Percentiles rank a stretch among this genome's conserved stretches.
Conservation (phyloP, 2,113 vertebrate genomes). For the Salvelinus namaycush region DNA sequence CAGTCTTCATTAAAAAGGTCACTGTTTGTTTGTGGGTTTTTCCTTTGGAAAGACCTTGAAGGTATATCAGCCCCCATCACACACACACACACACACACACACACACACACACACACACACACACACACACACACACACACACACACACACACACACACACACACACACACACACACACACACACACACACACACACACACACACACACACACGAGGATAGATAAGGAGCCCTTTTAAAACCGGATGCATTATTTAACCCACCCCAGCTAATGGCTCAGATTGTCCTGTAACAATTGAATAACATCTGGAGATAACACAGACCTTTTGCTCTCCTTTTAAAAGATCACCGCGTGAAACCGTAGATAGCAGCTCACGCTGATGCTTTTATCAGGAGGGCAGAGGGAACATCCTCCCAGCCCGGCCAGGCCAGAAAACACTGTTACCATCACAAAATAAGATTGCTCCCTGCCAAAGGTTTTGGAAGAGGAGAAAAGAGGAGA, state of each 20-base stretch:
- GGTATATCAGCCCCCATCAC: constrained; percentile 67
- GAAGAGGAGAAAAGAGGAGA: constrained; percentile 39
- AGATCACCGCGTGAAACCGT: constrained; percentile 64
- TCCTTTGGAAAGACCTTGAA: constrained; percentile 51
- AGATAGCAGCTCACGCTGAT: constrained; percentile 59
- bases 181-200: constrained; percentile 1
- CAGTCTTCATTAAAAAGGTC: constrained; percentile 64
- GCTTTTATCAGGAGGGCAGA: constrained; percentile 14
- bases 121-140: no score
- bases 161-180: constrained; percentile 29
- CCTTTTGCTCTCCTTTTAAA: constrained; percentile 68
- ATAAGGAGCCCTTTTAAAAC: constrained; percentile 75
- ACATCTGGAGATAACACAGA: constrained; percentile 74
- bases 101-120: not conserved
- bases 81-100: constrained; percentile 36
- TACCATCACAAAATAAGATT: constrained; percentile 79
- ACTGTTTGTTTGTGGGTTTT: constrained; percentile 50
- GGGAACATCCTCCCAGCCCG: constrained; percentile 26
- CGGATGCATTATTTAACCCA: constrained; percentile 81
- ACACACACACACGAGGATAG: constrained; percentile 19
- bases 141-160: no score
- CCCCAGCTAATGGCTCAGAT: constrained; percentile 77
- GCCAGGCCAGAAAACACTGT: constrained; percentile 69
- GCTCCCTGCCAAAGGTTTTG: constrained; percentile 40
- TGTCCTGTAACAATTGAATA: constrained; percentile 81